Evolutionary conservation across 2,888 invertebrate genomes (phyloP).

Genomic region (Tenodera sinensis): DNA sequence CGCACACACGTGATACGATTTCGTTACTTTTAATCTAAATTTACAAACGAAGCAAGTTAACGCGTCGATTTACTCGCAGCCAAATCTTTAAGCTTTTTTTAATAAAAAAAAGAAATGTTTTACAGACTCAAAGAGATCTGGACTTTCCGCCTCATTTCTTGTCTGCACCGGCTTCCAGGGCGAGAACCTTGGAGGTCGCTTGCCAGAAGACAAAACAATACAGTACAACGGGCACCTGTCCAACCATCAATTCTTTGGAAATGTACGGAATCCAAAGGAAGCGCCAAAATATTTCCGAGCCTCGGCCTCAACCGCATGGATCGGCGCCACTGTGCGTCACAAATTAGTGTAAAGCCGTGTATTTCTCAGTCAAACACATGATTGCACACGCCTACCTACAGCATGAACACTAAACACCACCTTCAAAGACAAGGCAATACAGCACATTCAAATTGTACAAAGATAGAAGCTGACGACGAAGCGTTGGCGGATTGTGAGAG

Average conservation of each 20-base stretch:
- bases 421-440: no score
- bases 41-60: not conserved
- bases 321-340: not conserved
- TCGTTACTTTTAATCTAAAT: not conserved
- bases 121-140: not conserved
- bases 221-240: not conserved
- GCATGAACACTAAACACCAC: no score
- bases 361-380: no score
- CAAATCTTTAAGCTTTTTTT: not conserved
- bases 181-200: not conserved
- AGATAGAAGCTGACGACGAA: no score
- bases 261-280: not conserved
- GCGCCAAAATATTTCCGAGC: not conserved
- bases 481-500: no score
- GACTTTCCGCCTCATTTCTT: not conserved
- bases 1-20: not conserved
- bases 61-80: not conserved
- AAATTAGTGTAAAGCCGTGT: no score
- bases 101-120: not conserved
- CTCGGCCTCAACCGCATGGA: not conserved
- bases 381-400: no score
- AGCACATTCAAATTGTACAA: no score
- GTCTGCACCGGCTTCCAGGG: not conserved
- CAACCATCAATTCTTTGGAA: not conserved
- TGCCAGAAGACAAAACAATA: not conserved